Conservation (phyloP, 2,113 vertebrate genomes). For the Sterna hirundo region DNA sequence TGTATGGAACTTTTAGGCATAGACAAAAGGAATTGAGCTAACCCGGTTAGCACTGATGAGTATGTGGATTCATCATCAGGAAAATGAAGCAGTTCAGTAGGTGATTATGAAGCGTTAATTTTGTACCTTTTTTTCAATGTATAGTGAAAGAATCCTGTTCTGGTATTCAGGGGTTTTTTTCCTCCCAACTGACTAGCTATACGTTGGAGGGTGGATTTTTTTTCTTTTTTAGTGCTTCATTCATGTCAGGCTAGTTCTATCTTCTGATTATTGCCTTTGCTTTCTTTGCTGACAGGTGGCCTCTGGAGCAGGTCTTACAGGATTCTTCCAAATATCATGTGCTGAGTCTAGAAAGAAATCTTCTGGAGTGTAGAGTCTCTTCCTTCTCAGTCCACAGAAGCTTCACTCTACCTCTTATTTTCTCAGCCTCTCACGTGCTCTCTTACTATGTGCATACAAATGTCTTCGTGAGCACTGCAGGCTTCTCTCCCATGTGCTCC, state of each 20-base stretch:
- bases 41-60: neutral
- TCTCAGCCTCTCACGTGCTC: neutral
- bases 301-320: neutral
- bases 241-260: neutral
- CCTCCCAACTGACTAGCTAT: neutral
- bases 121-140: rapidly evolving
- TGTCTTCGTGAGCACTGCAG: neutral
- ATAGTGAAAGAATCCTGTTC: neutral
- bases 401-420: neutral
- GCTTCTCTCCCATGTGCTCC: neutral
- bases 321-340: neutral
- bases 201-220: rapidly evolving
- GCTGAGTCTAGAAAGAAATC: neutral
- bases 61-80: neutral
- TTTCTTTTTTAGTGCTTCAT: neutral
- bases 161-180: neutral
- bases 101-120: neutral
- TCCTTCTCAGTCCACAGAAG: neutral
- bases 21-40: neutral
- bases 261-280: neutral
- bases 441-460: neutral
- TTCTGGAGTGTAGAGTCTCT: neutral
- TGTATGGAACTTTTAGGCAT: neutral
- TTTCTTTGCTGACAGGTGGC: neutral
- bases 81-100: neutral